Evolutionary conservation across 1,140 invertebrate genomes (phyloP).

Genomic region (Amyelois transitella): DNA sequence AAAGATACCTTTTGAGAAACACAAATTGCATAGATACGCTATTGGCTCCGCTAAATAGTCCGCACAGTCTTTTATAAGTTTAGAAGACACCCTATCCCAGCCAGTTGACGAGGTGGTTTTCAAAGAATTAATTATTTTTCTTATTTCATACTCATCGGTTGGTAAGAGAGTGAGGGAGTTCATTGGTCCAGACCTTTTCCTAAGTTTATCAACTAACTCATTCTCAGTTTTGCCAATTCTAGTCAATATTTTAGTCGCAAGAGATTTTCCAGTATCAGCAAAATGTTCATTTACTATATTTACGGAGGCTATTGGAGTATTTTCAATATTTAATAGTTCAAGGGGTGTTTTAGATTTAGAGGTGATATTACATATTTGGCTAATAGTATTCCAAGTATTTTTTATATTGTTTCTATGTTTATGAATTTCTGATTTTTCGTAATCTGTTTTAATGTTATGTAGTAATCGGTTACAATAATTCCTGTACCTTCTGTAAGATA

Average conservation of each 20-base stretch:
- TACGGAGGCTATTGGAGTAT: not conserved
- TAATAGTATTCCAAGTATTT: not conserved
- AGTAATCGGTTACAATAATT: constrained; percentile 1
- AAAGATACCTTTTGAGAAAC: not conserved
- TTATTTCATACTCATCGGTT: not conserved
- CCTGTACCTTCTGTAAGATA: not conserved
- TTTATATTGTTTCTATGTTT: not conserved
- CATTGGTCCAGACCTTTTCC: not conserved
- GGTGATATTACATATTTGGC: not conserved
- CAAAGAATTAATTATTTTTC: not conserved
- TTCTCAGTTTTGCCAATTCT: not conserved
- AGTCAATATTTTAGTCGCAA: not conserved
- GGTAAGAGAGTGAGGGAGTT: not conserved
- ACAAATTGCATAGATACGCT: not conserved
- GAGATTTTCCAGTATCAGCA: not conserved
- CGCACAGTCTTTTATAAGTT: not conserved
- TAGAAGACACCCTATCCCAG: not conserved
- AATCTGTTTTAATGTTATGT: not conserved
- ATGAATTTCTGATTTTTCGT: not conserved
- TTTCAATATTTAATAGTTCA: not conserved
- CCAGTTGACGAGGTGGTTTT: not conserved
- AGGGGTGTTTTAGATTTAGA: not conserved
- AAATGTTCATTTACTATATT: not conserved
- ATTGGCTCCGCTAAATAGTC: not conserved
- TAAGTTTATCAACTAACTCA: too few relatives aligned